phyloP scores from a whole-genome alignment of 2,113 vertebrate species.

The Ranitomeya imitator region DNA sequence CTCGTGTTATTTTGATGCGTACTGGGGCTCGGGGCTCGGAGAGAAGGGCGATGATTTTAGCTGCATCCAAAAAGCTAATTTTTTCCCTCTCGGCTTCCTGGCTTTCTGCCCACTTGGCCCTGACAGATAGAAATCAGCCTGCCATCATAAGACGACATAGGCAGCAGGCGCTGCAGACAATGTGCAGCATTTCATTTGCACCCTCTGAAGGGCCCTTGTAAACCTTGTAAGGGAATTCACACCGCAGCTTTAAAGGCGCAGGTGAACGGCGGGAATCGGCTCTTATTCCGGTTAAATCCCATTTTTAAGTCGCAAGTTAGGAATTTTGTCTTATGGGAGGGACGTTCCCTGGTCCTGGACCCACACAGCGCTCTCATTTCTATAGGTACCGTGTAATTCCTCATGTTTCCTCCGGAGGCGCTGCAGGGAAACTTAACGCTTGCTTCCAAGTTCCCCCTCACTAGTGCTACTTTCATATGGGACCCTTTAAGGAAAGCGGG shows the following conservation, averaged over 20 bases:
- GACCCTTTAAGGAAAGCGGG: too few relatives aligned
- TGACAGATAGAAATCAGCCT: slow-evolving; percentile 49
- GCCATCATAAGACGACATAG: background rate
- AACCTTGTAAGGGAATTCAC: background rate
- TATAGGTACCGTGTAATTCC: too few relatives aligned
- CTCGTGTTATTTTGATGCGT: slow-evolving; percentile 53
- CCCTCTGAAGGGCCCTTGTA: background rate
- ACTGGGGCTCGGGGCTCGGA: slow-evolving; percentile 14
- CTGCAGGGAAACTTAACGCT: too few relatives aligned
- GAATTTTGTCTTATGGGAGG: too few relatives aligned
- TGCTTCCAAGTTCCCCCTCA: too few relatives aligned
- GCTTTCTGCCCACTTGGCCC: slow-evolving; percentile 43
- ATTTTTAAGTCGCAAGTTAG: too few relatives aligned
- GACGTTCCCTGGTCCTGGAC: too few relatives aligned
- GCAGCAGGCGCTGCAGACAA: slow-evolving; percentile 18
- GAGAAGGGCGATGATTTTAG: slow-evolving; percentile 30
- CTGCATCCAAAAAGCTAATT: slow-evolving; percentile 36
- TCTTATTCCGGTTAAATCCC: background rate
- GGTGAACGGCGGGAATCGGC: background rate
- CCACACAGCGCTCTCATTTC: too few relatives aligned
- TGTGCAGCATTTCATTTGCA: slow-evolving; percentile 40
- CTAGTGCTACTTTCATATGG: too few relatives aligned
- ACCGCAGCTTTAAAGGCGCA: background rate
- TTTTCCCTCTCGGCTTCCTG: slow-evolving; percentile 27
- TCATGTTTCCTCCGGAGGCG: too few relatives aligned